Conservation (phyloP, 2,888 invertebrate species). For the Alsophila aescularia region DNA sequence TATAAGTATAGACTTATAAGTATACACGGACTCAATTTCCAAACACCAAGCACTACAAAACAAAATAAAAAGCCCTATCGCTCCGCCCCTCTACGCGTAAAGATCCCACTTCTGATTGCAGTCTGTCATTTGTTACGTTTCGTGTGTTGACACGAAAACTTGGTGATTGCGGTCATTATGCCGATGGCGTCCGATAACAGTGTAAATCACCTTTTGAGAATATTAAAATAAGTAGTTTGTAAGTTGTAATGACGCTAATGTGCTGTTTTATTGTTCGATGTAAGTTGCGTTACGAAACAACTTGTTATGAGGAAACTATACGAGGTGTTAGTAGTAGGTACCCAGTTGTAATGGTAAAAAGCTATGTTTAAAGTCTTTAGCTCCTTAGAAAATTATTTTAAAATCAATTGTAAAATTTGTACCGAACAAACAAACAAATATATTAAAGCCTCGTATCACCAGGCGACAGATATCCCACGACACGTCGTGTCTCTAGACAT, state of each 20-base stretch:
- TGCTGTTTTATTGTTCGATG: constrained; percentile 11
- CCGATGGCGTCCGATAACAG: constrained; percentile 65
- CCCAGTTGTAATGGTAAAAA: no score
- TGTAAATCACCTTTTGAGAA: constrained; percentile 41
- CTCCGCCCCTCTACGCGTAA: constrained; percentile 46
- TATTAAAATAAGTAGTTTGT: constrained; percentile 46
- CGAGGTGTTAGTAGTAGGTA: no score
- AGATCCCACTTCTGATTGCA: constrained; percentile 63
- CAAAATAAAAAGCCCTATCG: constrained; percentile 29
- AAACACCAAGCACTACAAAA: constrained; percentile 36
- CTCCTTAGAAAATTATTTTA: no score
- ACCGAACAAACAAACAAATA: no score
- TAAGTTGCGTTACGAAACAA: neutral
- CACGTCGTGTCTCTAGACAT: no score
- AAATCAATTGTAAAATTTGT: no score
- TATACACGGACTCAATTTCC: constrained; percentile 18
- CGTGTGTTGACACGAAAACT: constrained; percentile 72
- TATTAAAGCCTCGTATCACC: no score
- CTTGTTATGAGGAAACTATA: no score
- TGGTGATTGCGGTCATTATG: constrained; percentile 70
- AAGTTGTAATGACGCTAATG: constrained; percentile 27
- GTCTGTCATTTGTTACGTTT: constrained; percentile 73
- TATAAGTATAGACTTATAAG: no score
- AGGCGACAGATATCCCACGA: no score
- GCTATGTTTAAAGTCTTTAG: no score